phyloP scores from a whole-genome alignment of 2,797 vertebrate species.

The Enteromius paludinosus region DNA sequence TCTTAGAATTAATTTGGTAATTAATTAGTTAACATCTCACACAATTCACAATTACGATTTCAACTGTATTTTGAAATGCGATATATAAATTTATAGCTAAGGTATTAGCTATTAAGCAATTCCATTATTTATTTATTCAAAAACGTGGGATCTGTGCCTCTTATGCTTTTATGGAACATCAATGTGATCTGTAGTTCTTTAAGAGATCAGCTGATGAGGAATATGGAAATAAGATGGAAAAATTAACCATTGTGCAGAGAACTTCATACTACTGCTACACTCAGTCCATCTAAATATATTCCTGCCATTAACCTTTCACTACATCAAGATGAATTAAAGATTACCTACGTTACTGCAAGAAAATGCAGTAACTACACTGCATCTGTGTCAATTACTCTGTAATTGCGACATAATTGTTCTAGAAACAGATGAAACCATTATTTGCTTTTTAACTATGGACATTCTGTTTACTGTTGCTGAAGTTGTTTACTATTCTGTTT shows the following conservation, averaged over 20 bases:
- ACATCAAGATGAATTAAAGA: not conserved
- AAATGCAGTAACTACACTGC: constrained; percentile 1
- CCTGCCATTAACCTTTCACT: constrained; percentile 3
- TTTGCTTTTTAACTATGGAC: constrained; percentile 46
- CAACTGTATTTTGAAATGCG: not conserved
- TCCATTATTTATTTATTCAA: not conserved
- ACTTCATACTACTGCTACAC: not conserved
- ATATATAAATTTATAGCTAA: not conserved
- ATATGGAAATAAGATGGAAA: not conserved
- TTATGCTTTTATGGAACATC: not conserved
- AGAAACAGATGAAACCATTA: constrained; percentile 55
- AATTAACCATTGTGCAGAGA: not conserved
- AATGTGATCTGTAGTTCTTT: not conserved
- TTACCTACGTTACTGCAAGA: not conserved
- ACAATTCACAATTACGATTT: not conserved
- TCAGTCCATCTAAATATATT: not conserved
- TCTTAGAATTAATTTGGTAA: too few species aligned
- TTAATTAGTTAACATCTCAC: not conserved
- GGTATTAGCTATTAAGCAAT: not conserved
- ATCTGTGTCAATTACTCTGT: constrained; percentile 48
- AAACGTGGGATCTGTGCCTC: not conserved
- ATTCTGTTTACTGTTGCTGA: constrained; percentile 40
- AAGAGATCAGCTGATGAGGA: constrained; percentile 12
- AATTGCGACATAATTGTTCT: constrained; percentile 61
- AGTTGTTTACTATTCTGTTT: constrained; percentile 45